phyloP scores from a whole-genome alignment of 2,113 vertebrate genomes.

The Ivindomyrus marchei region DNA sequence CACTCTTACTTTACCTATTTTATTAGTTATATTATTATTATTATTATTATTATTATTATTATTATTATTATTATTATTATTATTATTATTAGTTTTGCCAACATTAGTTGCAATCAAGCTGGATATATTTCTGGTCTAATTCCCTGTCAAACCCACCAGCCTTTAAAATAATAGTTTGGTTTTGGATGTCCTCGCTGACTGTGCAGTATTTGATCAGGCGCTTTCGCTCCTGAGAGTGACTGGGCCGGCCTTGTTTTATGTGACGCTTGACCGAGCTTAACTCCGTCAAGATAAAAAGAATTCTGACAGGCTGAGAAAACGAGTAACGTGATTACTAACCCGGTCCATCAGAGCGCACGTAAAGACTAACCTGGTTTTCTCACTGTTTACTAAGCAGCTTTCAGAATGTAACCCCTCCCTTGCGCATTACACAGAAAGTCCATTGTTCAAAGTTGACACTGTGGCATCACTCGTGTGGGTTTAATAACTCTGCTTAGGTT shows the following conservation, averaged over 20 bases:
- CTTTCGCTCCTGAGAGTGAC: background rate
- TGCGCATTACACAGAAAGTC: background rate
- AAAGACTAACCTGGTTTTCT: background rate
- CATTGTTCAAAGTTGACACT: background rate
- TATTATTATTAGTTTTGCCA: background rate
- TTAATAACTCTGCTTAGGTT: background rate
- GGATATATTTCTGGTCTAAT: background rate
- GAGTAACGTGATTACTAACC: background rate
- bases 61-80: too few relatives aligned
- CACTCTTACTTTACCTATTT: background rate
- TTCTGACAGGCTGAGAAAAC: background rate
- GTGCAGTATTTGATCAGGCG: background rate
- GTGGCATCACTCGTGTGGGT: background rate
- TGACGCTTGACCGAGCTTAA: background rate
- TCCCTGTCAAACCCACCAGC: background rate
- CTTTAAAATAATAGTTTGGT: background rate
- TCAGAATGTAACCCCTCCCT: background rate
- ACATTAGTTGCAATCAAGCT: background rate
- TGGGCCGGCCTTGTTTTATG: background rate
- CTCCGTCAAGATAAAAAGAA: background rate
- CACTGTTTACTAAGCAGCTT: background rate
- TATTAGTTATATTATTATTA: background rate
- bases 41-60: background rate
- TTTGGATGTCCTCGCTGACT: background rate
- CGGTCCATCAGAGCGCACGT: background rate